A percentile compares a stretch with the other conserved stretches of the same genome.
phyloP scores from a whole-genome alignment of 2,797 vertebrate species.

The Tenualosa ilisha region DNA sequence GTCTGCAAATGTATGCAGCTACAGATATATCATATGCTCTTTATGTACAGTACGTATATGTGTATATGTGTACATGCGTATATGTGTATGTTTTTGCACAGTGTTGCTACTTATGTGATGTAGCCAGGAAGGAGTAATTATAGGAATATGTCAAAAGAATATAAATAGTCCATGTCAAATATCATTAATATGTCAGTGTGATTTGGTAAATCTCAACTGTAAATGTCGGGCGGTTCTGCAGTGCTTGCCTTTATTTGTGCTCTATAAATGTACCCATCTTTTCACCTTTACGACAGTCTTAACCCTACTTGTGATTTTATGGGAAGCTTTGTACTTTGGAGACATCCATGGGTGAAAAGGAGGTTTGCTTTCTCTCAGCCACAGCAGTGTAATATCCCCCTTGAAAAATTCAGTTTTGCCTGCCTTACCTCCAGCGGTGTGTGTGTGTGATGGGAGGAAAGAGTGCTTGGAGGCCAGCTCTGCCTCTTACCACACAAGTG shows the following conservation, averaged over 20 bases:
- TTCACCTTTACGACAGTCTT: conserved; percentile 49
- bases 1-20: neutral
- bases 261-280: conserved; percentile 54
- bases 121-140: neutral
- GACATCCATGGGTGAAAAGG: conserved; percentile 50
- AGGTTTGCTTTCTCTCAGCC: conserved; percentile 34
- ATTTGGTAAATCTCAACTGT: conserved; percentile 51
- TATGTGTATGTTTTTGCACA: neutral
- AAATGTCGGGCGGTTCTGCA: conserved; percentile 49
- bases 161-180: conserved; percentile 44
- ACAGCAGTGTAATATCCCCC: conserved; percentile 58
- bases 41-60: neutral
- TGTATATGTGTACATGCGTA: too few species aligned
- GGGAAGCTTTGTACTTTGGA: conserved; percentile 50
- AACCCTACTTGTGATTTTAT: conserved; percentile 44
- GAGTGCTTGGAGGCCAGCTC: neutral
- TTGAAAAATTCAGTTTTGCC: conserved; percentile 52
- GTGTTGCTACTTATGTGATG: neutral
- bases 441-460: neutral
- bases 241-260: conserved; percentile 56
- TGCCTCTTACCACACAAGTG: neutral
- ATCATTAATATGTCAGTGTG: conserved; percentile 56
- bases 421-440: neutral
- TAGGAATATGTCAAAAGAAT: neutral
- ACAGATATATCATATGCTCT: too few species aligned